Evolutionary conservation across 37 sponge, comb jelly and placozoan species (phyloP).

Genomic region (Chondrilla cf. caribensis): DNA sequence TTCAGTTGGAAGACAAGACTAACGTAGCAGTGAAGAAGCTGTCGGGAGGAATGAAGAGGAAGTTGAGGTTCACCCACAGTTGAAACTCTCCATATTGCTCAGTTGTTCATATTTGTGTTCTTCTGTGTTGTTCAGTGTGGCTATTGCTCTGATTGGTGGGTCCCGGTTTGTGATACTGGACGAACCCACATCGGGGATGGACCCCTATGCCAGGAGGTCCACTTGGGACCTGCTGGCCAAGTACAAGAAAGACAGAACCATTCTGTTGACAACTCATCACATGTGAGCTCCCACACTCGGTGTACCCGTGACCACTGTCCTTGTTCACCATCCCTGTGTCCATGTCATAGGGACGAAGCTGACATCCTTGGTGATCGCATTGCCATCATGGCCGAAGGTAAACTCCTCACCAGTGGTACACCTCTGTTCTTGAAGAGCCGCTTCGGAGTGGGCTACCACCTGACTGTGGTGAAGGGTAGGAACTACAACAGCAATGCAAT

Average conservation of each 20-base stretch:
- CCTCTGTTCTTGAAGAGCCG: conserved; percentile 60
- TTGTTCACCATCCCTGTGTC: too few relatives aligned
- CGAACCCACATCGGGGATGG: conserved; percentile 82
- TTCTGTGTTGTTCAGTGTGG: conserved; percentile 35
- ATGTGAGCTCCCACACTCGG: conserved; percentile 23
- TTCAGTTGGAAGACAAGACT: conserved; percentile 78
- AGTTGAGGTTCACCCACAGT: conserved; percentile 22
- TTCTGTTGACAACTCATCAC: conserved; percentile 74
- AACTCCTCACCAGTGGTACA: conserved; percentile 41
- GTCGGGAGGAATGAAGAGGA: conserved; percentile 72
- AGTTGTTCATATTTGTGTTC: neutral
- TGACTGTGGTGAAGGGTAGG: conserved; percentile 78
- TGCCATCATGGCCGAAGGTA: conserved; percentile 72
- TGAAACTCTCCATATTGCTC: neutral
- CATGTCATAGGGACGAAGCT: conserved; percentile 54
- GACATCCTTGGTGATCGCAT: conserved; percentile 72
- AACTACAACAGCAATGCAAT: conserved; percentile 61
- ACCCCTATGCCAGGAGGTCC: conserved; percentile 65
- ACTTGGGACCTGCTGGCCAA: conserved; percentile 70
- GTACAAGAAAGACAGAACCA: conserved; percentile 56
- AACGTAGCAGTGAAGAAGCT: conserved; percentile 47
- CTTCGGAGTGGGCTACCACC: conserved; percentile 95
- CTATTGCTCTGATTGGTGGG: conserved; percentile 63
- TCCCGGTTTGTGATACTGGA: conserved; percentile 66
- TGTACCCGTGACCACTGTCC: too few relatives aligned